Base-by-base conservation (phyloP, 1,140 invertebrate species). In the Gonatopus flavifemur region DNA sequence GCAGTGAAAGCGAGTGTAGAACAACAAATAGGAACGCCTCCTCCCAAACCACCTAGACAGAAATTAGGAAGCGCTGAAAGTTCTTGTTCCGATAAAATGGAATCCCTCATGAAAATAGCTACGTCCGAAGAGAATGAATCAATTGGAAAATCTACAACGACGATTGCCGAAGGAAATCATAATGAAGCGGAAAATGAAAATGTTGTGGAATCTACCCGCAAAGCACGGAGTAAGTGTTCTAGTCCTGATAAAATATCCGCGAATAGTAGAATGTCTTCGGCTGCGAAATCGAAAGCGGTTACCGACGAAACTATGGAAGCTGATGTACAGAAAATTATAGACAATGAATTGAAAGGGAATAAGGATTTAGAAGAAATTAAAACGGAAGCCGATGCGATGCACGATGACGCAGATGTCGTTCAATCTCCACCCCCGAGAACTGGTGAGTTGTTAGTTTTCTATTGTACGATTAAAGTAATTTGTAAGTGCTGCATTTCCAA, bases 391-490 rank as follows among this genome's bases (percentile, higher is more conserved):
- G 35, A 32, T 3, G 9, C 5, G 3, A 33, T n/a, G 5, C 54
- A 50, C 1, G 66, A 66, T 36, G 66, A 71, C 30, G 55, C 61
- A 5, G 69, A 72, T 35, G 64, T 69, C 19, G 56, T 72, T 10
- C 62, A 66, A 20, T 69, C 66, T 9, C 60, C 64, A 1, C 20
- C 52, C 9, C 46, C 62, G 7, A 59, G 40, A 51, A 64, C 56
- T 31, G 64, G 69, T 69, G 4, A 16, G 24, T 40, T 13, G n/a
- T 38, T 28, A 22, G 0, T 4, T 8, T 3, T 16, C 13, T 16
- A 8, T 16, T 41, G 6, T 19, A 5, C 19, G 12, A 10, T 24
- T 19, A 46, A 10, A 16, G 12, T 32, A 15, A 18, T 3, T 16
- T 42, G 10, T 41, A 16, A 24, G 8, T 45, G 2, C 21, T 40